phyloP scores from a whole-genome alignment of 1,140 invertebrate genomes.

The Magallana angulata region DNA sequence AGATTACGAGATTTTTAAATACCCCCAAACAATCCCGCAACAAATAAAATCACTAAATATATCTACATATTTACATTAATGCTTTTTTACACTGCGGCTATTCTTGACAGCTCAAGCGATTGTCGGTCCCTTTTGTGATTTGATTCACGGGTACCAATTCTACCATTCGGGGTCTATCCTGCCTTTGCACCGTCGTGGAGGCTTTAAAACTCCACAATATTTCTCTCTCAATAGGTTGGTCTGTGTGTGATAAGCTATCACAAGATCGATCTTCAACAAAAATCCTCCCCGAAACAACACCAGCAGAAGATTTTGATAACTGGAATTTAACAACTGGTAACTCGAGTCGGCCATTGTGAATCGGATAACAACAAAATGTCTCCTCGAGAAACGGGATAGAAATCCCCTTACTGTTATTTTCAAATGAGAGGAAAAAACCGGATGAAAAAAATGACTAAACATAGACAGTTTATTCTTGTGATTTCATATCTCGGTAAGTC shows the following conservation, averaged over 20 bases:
- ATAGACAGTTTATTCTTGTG: neutral
- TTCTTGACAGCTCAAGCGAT: neutral
- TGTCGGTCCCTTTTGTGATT: neutral
- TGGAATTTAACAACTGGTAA: constrained; percentile 31
- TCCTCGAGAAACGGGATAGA: neutral
- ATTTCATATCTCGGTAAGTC: constrained; percentile 12
- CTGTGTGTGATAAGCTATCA: constrained; percentile 27
- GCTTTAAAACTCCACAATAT: constrained; percentile 22
- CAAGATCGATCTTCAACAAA: constrained; percentile 27
- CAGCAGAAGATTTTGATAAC: constrained; percentile 27
- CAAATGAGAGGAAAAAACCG: neutral
- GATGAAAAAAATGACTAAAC: neutral
- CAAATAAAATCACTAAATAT: constrained; percentile 32
- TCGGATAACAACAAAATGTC: neutral
- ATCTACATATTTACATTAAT: constrained; percentile 38
- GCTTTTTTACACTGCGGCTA: neutral
- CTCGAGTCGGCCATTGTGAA: constrained; percentile 14
- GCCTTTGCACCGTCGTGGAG: neutral
- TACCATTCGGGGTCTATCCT: neutral
- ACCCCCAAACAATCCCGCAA: constrained; percentile 1
- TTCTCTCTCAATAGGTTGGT: neutral
- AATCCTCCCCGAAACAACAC: constrained; percentile 9
- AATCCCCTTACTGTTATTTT: neutral
- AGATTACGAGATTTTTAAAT: constrained; percentile 34
- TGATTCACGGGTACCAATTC: constrained; percentile 14